Base-by-base conservation (phyloP, 2,113 vertebrate species). In the Boulengerochromis microlepis region DNA sequence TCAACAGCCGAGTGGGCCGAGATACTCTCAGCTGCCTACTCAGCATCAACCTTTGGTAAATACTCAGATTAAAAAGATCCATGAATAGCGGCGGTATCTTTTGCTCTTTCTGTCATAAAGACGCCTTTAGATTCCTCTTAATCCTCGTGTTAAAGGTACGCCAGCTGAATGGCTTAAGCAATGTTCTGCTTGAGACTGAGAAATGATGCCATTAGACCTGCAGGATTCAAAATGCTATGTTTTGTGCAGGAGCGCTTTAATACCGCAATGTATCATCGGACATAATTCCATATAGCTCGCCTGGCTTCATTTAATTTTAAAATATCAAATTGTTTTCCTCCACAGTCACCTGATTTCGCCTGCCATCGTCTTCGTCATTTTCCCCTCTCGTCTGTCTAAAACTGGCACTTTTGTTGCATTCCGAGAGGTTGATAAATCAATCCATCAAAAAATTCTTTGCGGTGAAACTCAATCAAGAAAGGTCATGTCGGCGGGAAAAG, bases 391-490 rank as follows among this genome's bases (percentile, higher is more conserved):
- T 96, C 96, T 96, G 96, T 97, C 97, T 82, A 90, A 97, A 97
- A 97, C 97, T 95, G 91, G 94, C 97, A 98, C 97, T 98, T 99
- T 99, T 99, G 98, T 99, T 98, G 98, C 98, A 97, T 98, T 98
- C 95, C 90, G 96, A 97, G 97, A 93, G 97, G 97, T 98, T 99
- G 99, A 99, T 99, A 99, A 99, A 99, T 99, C 99, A 99, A 99
- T 99, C 99, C 98, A 99, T 99, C 99, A 99, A 98, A 99, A 98
- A 99, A 98, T 98, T 98, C 93, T 98, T 98, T 97, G 98, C 98
- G 97, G 98, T 98, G 98, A 99, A 99, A 99, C 99, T 99, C 98
- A 99, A 99, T 99, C 99, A 99, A 98, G 98, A 99, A 99, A 99
- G 99, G 99, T 99, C 99, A 99, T 99, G 99, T 99, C 98, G 98